Evolutionary conservation across 1,140 invertebrate genomes (phyloP).

Genomic region (Apis cerana): DNA sequence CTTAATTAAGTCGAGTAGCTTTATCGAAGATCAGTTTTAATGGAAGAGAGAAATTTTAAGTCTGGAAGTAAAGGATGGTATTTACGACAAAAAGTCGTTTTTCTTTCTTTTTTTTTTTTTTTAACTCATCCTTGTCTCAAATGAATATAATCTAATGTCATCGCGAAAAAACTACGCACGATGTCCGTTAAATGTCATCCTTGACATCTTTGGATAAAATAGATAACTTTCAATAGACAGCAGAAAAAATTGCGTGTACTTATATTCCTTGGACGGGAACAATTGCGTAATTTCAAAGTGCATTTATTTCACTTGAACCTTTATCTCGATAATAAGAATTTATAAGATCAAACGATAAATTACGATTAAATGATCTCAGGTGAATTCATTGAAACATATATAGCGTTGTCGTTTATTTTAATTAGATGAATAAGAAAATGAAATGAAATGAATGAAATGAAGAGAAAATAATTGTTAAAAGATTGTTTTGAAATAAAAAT

Average conservation of each 20-base stretch:
- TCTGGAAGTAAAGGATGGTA: neutral
- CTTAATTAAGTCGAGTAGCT: too few relatives aligned
- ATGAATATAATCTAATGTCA: neutral
- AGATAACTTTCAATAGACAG: conserved; percentile 17
- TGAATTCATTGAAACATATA: neutral
- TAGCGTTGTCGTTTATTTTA: neutral
- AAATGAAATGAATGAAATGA: too few relatives aligned
- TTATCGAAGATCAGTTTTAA: neutral
- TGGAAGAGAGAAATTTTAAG: neutral
- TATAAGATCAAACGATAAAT: neutral
- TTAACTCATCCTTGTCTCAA: too few relatives aligned
- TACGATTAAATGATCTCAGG: too few relatives aligned
- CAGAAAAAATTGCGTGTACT: neutral
- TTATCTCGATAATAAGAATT: conserved; percentile 11
- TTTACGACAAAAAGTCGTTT: neutral
- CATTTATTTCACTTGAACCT: conserved; percentile 25
- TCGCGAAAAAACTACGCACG: neutral
- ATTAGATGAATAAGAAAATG: neutral
- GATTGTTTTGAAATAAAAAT: neutral
- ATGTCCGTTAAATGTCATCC: conserved; percentile 25
- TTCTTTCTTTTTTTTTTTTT: too few relatives aligned
- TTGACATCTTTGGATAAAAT: conserved; percentile 32
- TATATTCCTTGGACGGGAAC: conserved; percentile 19
- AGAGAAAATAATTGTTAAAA: neutral
- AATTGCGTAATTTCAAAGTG: conserved; percentile 19